Evolutionary conservation across 2,113 vertebrate genomes (phyloP), one percentile per base, ranked within the genome.

Genomic region (Herpailurus yagouaroundi): DNA sequence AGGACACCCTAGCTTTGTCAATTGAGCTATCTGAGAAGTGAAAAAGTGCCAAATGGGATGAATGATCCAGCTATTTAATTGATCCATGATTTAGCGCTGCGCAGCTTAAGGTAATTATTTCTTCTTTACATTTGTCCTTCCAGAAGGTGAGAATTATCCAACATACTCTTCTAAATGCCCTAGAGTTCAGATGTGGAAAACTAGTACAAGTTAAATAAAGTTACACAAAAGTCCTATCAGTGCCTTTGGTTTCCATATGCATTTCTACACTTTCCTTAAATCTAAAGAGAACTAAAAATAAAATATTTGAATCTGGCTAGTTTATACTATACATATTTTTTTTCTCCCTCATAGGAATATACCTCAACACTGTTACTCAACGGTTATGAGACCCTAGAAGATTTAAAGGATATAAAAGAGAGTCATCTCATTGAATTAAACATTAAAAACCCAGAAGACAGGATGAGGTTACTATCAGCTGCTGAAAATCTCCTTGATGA

Each of bases 391-490:
- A 99, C 98, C 7, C 98, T 99, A 89, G 99, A 99, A n/a, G 99
- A 99, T 98, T 98, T 99, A 96, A 99, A 98, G 96, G 99, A 99
- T 92, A 98, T 99, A 97, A 98, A 99, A 95, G 99, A 99, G 85
- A 99, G 99, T 97, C 99, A 99, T 95, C 98, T 99, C 83, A 99
- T 99, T 69, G 99, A 99, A 98, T 98, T 99, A 97, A 99, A 99
- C 91, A 99, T 99, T 97, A 98, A 98, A 7, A 99, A 99, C 91
- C 98, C 99, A 33, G 99, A 99, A 97, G 99, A 99, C 98, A 99
- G 99, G 81, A 98, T 48, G 86, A 99, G 98, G 96, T 98, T 99
- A 8, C 99, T 99, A 33, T 98, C 99, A 88, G 99, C 99, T 52
- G 99, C 99, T 82, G 99, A 99, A 74, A 99, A 93, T 92, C 98